These are phyloP conservation scores for Oegoconia quadripuncta DNA, from an alignment of 2,888 invertebrate genomes.

Conservation along the genomic window DNA sequence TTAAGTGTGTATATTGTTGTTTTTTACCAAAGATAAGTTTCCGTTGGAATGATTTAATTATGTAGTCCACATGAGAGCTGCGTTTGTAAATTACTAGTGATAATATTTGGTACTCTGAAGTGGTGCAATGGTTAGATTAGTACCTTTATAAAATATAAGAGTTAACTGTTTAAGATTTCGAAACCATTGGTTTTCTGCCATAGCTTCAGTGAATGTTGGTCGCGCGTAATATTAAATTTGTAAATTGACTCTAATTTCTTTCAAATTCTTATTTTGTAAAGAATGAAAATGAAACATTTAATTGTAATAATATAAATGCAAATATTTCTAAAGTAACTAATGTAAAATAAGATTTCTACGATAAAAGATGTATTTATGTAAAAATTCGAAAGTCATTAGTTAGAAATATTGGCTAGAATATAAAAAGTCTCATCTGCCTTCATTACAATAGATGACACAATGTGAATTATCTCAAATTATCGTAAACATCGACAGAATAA, in stretches of 20 bases:
- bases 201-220: slow-evolving; percentile 61
- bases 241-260: slow-evolving; percentile 18
- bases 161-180: slow-evolving; percentile 32
- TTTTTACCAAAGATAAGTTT: slow-evolving; percentile 74
- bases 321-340: slow-evolving; percentile 42
- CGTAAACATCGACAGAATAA: slow-evolving; percentile 66
- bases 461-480: slow-evolving; percentile 42
- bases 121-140: slow-evolving; percentile 71
- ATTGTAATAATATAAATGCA: slow-evolving; percentile 24
- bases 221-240: slow-evolving; percentile 26
- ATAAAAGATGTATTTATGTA: slow-evolving; percentile 71
- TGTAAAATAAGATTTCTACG: slow-evolving; percentile 61
- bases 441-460: slow-evolving; percentile 40
- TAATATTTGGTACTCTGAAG: slow-evolving; percentile 59
- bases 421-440: slow-evolving; percentile 38
- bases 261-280: slow-evolving; percentile 21
- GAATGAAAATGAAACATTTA: slow-evolving; percentile 19
- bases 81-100: slow-evolving; percentile 44
- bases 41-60: slow-evolving; percentile 46
- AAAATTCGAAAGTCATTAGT: slow-evolving; percentile 51
- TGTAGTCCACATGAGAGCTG: slow-evolving; percentile 39
- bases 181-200: slow-evolving; percentile 36
- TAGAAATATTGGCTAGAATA: slow-evolving; percentile 41
- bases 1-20: slow-evolving; percentile 33
- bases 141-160: slow-evolving; percentile 49